Percentiles rank a stretch among this genome's conserved stretches.
phyloP scores from a whole-genome alignment of 2,888 invertebrate species.

The Eupithecia abbreviata region DNA sequence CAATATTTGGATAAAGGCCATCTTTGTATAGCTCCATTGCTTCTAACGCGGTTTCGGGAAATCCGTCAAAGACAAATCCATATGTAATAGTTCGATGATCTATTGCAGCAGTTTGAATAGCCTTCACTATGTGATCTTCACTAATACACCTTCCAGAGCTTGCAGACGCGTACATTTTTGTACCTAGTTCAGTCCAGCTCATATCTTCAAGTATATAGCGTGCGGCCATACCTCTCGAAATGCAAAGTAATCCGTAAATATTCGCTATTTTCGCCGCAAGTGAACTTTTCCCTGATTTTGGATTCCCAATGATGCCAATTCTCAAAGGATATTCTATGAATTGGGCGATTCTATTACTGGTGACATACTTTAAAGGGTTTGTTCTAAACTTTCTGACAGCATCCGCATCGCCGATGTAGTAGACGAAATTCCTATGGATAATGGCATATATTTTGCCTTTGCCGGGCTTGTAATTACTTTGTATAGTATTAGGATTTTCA shows the following conservation, averaged over 20 bases:
- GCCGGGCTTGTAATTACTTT: constrained; percentile 75
- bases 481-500: constrained; percentile 75
- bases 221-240: constrained; percentile 82
- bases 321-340: constrained; percentile 80
- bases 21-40: constrained; percentile 73
- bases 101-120: constrained; percentile 79
- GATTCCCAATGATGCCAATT: constrained; percentile 84
- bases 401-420: constrained; percentile 81
- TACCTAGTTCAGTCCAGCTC: constrained; percentile 79
- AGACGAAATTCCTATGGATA: constrained; percentile 84
- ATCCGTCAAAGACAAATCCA: constrained; percentile 86
- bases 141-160: constrained; percentile 72
- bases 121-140: constrained; percentile 74
- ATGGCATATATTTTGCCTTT: constrained; percentile 80
- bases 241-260: constrained; percentile 79
- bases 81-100: constrained; percentile 77
- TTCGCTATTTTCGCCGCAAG: constrained; percentile 81
- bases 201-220: constrained; percentile 77
- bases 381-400: constrained; percentile 77
- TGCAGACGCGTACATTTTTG: constrained; percentile 66
- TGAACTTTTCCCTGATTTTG: constrained; percentile 85
- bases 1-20: constrained; percentile 83
- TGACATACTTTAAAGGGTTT: constrained; percentile 83
- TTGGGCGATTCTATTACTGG: constrained; percentile 63
- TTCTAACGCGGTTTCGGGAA: constrained; percentile 81